Base-by-base conservation (phyloP, 1,140 invertebrate genomes). In the Formica exsecta region DNA sequence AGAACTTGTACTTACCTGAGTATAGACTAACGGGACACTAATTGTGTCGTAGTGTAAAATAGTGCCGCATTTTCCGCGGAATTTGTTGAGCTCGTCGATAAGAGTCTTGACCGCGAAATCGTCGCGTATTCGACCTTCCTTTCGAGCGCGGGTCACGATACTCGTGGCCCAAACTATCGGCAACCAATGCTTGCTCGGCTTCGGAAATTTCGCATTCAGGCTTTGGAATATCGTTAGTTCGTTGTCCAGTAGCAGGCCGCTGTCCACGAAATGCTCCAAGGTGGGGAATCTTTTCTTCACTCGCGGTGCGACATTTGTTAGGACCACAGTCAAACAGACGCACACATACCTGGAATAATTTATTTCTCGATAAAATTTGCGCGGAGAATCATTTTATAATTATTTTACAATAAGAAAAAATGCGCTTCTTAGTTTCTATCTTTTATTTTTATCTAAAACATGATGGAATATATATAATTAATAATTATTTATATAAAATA, bases 201-300 rank as follows among this genome's bases (percentile, higher is more conserved):
- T 97, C 0, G 98, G 97, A 91, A 97, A 98, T 93, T 98, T 99
- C 4, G 95, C 93, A 91, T 98, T 97, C 85, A 99, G 95, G 85
- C 97, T 96, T 44, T 97, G 96, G 74, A 98, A 96, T 84, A 98
- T 98, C 25, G 95, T 95, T 76, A 97, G 96, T 92, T 99, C 99
- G 91, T 98, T 98, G 61, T 97, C 97, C 25, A 98, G 96, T n/a
- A 99, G 94, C n/a, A 99, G 95, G 90, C 98, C 98, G 25, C 97
- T 97, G 87, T 98, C 98, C 0, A 98, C 97, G 22, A 99, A 96
- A 94, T 98, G 98, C 65, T 98, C 97, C 22, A 98, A 94, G 0
- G 97, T 98, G 0, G 98, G 98, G 94, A 99, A 99, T 22, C 98
- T 96, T 91, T 99, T 98, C 93, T 99, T 98, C 1, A 99, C 98